phyloP scores from a whole-genome alignment of 2,113 vertebrate genomes.

The Dicaeum eximium region DNA sequence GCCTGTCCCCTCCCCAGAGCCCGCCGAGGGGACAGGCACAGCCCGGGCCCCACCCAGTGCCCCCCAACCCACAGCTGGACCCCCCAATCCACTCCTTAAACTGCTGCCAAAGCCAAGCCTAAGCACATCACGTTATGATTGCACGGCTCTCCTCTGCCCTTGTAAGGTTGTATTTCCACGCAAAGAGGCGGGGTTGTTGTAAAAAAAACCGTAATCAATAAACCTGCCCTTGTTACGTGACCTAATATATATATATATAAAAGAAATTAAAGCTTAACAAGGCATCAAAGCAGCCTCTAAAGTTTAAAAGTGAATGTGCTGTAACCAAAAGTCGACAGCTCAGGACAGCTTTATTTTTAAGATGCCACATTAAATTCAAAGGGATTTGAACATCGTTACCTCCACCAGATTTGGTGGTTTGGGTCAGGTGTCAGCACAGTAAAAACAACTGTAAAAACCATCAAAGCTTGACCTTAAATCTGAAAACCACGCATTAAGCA shows the following conservation, averaged over 20 bases:
- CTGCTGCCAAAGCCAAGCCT: background rate
- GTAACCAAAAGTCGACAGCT: background rate
- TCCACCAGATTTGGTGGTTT: background rate
- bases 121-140: fast-evolving
- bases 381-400: background rate
- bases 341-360: background rate
- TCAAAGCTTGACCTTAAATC: background rate
- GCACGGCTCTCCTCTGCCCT: background rate
- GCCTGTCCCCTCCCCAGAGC: background rate
- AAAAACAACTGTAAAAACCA: background rate
- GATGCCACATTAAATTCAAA: background rate
- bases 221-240: background rate
- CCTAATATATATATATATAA: background rate
- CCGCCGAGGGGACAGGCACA: fast-evolving
- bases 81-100: fast-evolving
- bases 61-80: background rate
- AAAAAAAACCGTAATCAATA: fast-evolving
- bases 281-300: background rate
- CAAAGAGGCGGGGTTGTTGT: background rate
- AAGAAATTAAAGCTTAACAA: background rate
- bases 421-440: background rate
- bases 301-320: background rate
- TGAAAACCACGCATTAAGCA: background rate
- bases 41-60: fast-evolving
- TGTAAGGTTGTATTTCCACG: background rate